Percentiles rank a stretch among this genome's conserved stretches.
Evolutionary conservation across 2,797 vertebrate species (phyloP).

Genomic region (Typhlichthys eigenmanni): DNA sequence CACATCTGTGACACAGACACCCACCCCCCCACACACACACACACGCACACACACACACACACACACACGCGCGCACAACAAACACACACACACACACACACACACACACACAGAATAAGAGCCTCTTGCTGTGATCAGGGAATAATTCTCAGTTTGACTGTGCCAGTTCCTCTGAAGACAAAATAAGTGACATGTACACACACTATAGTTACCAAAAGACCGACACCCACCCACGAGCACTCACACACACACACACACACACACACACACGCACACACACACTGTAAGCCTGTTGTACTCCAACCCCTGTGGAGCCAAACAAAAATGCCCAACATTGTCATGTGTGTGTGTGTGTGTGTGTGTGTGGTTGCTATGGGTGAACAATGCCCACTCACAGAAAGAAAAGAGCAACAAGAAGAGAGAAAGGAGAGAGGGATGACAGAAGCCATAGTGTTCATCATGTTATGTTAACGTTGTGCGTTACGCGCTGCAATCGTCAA

Average conservation of each 20-base stretch:
- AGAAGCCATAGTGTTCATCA: conserved; percentile 14
- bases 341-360: conserved; percentile 24
- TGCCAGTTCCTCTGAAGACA: conserved; percentile 48
- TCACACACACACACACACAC: conserved; percentile 7
- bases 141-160: conserved; percentile 57
- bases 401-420: conserved; percentile 30
- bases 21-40: conserved; percentile 7
- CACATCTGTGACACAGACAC: conserved; percentile 38
- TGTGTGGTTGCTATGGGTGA: conserved; percentile 33
- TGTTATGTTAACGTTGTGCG: too few species aligned
- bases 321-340: conserved; percentile 32
- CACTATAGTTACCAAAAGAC: conserved; percentile 23
- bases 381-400: conserved; percentile 36
- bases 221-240: not conserved
- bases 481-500: too few species aligned
- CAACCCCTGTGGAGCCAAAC: conserved; percentile 38
- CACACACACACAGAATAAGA: conserved; percentile 10
- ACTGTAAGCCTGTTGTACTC: not conserved
- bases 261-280: conserved; percentile 1
- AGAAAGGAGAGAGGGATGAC: conserved; percentile 10
- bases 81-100: conserved; percentile 12
- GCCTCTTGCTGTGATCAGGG: conserved; percentile 33
- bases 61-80: conserved; percentile 2
- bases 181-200: conserved; percentile 41
- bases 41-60: conserved; percentile 8